phyloP scores from a whole-genome alignment of 1,140 invertebrate species.

The Paraescarpia echinospica region DNA sequence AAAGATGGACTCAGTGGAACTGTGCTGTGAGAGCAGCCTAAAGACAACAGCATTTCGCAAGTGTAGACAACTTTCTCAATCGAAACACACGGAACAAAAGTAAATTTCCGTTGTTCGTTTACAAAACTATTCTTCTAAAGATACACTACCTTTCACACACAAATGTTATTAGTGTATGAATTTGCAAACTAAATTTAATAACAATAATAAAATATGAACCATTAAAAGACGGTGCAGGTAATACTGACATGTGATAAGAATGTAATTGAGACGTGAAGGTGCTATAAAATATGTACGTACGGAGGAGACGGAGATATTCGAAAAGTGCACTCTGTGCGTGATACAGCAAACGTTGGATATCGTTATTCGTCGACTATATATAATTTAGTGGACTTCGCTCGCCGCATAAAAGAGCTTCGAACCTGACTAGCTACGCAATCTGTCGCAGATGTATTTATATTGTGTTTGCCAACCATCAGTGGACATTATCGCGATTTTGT shows the following conservation, averaged over 20 bases:
- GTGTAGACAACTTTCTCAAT: too few species aligned
- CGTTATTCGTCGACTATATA: not conserved
- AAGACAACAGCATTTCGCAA: too few species aligned
- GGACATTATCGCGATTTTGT: not conserved
- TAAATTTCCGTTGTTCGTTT: too few species aligned
- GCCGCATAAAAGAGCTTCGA: not conserved
- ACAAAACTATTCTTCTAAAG: too few species aligned
- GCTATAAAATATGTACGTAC: not conserved
- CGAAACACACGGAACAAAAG: too few species aligned
- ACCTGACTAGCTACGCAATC: not conserved
- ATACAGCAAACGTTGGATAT: not conserved
- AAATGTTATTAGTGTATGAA: too few species aligned
- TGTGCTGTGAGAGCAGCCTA: too few species aligned
- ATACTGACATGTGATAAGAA: not conserved
- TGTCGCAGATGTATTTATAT: not conserved
- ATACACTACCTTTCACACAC: too few species aligned
- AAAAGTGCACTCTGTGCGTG: not conserved
- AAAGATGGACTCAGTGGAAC: too few species aligned
- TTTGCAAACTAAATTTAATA: too few species aligned
- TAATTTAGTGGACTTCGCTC: not conserved
- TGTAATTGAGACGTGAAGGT: not conserved
- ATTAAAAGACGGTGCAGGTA: too few species aligned
- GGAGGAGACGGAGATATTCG: not conserved
- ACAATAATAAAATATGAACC: too few species aligned
- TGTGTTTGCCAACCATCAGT: not conserved